Percentiles rank a stretch among this genome's conserved stretches.
phyloP scores from a whole-genome alignment of 2,113 vertebrate genomes.

The Anoplopoma fimbria region DNA sequence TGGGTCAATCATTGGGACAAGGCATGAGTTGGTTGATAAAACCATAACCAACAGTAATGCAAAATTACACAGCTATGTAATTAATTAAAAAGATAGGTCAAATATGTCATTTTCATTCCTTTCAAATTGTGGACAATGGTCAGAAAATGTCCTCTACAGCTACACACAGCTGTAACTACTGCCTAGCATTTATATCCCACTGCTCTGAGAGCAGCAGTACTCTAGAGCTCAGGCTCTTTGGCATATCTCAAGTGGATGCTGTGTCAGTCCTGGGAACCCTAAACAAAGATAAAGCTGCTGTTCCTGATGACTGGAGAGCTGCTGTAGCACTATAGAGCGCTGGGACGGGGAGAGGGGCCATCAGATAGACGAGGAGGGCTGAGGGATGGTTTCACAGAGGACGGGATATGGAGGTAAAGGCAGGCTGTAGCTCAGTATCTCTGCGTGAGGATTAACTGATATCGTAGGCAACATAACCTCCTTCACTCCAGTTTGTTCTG shows the following conservation, averaged over 20 bases:
- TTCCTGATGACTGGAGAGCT: slow-evolving; percentile 71
- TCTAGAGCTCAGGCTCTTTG: slow-evolving; percentile 69
- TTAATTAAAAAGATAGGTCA: neutral
- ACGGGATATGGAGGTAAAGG: slow-evolving; percentile 35
- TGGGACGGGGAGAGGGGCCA: slow-evolving; percentile 40
- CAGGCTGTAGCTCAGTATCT: slow-evolving; percentile 54
- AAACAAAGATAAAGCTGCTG: slow-evolving; percentile 77
- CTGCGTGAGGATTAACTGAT: slow-evolving; percentile 65
- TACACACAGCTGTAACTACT: neutral
- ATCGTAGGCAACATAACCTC: slow-evolving; percentile 32
- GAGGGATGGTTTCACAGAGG: slow-evolving; percentile 36
- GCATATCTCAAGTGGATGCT: slow-evolving; percentile 83
- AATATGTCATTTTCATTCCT: neutral
- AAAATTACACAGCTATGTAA: neutral
- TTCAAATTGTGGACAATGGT: neutral
- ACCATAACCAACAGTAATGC: neutral
- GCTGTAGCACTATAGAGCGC: slow-evolving; percentile 56
- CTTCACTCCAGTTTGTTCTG: slow-evolving; percentile 42
- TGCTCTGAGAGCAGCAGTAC: slow-evolving; percentile 44
- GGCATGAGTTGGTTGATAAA: neutral
- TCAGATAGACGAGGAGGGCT: slow-evolving; percentile 41
- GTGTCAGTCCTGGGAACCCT: slow-evolving; percentile 81
- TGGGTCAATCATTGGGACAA: neutral
- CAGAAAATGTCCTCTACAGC: neutral
- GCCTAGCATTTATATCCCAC: slow-evolving; percentile 31